Percentiles rank a stretch among this genome's conserved stretches.
Evolutionary conservation across 2,113 vertebrate species (phyloP).

Genomic region (Gasterosteus aculeatus): DNA sequence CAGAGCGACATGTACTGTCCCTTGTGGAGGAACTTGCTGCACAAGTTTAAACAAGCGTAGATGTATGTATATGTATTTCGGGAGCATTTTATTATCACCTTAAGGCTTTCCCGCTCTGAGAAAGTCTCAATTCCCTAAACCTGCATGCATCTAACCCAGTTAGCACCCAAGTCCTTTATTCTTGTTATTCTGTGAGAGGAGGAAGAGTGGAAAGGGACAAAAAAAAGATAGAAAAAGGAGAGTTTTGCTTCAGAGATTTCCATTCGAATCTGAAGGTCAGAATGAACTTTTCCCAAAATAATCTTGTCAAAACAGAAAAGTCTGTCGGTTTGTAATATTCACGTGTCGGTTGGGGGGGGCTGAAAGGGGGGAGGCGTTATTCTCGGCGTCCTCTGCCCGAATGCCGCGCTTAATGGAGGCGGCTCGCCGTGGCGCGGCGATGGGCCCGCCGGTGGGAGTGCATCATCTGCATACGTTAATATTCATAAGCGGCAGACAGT

Average conservation of each 20-base stretch:
- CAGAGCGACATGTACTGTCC: neutral
- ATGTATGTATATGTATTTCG: constrained; percentile 25
- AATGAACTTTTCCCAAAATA: constrained; percentile 30
- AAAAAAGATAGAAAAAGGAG: constrained; percentile 20
- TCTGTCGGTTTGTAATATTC: constrained; percentile 68
- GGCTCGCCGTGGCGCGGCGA: constrained; percentile 63
- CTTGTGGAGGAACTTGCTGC: neutral
- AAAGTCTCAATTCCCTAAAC: constrained; percentile 36
- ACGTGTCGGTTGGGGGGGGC: constrained; percentile 11
- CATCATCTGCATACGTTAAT: constrained; percentile 77
- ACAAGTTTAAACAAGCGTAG: constrained; percentile 22
- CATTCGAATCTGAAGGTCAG: constrained; percentile 55
- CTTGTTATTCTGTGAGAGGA: neutral
- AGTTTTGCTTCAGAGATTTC: constrained; percentile 34
- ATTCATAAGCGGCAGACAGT: constrained; percentile 69
- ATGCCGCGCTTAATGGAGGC: constrained; percentile 67
- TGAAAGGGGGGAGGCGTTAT: constrained; percentile 20
- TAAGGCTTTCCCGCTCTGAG: constrained; percentile 21
- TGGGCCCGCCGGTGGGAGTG: constrained; percentile 67
- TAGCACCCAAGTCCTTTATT: neutral
- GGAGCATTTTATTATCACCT: constrained; percentile 30
- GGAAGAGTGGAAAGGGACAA: constrained; percentile 8
- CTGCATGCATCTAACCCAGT: constrained; percentile 13
- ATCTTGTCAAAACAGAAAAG: constrained; percentile 47
- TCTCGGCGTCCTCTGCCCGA: constrained; percentile 70